Evolutionary conservation across 2,888 invertebrate species (phyloP).

Genomic region (Drosophila fungiperda): DNA sequence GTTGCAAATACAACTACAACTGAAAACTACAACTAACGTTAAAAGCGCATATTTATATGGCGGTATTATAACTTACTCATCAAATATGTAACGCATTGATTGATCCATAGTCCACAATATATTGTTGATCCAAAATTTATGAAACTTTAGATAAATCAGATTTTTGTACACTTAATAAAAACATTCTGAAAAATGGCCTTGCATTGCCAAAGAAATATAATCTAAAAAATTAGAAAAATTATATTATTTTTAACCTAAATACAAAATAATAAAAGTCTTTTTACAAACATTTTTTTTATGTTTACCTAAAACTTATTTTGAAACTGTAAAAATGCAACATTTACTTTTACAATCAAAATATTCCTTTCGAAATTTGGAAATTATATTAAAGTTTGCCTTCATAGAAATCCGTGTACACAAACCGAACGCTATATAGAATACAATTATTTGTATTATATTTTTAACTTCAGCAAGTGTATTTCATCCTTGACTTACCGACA

Average conservation of each 20-base stretch:
- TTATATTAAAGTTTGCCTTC: not conserved
- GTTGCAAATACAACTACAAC: not conserved
- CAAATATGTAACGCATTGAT: conserved; percentile 4
- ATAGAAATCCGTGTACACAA: not conserved
- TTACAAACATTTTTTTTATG: not conserved
- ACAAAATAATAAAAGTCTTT: not conserved
- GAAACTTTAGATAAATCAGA: not conserved
- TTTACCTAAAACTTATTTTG: no score
- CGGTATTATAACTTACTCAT: not conserved
- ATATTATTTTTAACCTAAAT: not conserved
- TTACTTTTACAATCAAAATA: not conserved
- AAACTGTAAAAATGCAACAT: not conserved
- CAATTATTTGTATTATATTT: not conserved
- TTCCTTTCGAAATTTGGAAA: not conserved
- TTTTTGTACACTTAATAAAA: not conserved
- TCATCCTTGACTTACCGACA: not conserved
- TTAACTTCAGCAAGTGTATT: conserved; percentile 1
- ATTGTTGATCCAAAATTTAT: not conserved
- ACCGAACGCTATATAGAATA: not conserved
- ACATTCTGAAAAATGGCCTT: not conserved
- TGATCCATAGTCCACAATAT: not conserved
- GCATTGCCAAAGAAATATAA: not conserved
- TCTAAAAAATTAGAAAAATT: not conserved
- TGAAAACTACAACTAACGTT: not conserved
- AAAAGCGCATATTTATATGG: not conserved